Evolutionary conservation across 2,888 invertebrate genomes (phyloP).

Genomic region (Anthrax anthrax): DNA sequence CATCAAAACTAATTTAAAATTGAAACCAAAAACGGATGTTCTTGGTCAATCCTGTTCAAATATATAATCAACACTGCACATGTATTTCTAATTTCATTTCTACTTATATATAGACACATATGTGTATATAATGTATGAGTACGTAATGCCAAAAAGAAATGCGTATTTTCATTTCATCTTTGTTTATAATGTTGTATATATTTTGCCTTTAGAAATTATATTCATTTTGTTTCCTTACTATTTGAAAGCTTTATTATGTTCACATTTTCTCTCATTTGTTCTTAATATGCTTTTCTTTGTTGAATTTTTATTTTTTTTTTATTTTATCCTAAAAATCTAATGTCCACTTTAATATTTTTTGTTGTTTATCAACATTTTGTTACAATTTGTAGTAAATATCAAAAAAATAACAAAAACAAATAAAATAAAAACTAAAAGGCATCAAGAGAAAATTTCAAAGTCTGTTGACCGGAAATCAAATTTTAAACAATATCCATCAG

Average conservation of each 20-base stretch:
- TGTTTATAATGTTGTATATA: too few species aligned
- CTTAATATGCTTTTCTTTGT: too few species aligned
- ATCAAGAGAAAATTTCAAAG: constrained; percentile 7
- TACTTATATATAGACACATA: too few species aligned
- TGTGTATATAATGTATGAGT: too few species aligned
- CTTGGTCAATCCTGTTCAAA: background rate
- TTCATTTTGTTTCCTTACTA: constrained; percentile 6
- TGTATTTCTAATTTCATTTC: background rate
- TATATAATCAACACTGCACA: background rate
- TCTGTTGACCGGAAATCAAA: constrained; percentile 11
- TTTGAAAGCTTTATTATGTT: constrained; percentile 7
- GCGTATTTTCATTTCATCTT: too few species aligned
- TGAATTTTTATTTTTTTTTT: background rate
- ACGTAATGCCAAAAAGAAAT: too few species aligned
- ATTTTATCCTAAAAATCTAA: background rate
- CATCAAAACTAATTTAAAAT: background rate
- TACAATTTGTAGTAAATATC: background rate
- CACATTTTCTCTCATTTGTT: background rate
- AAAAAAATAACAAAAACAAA: background rate
- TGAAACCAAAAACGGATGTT: background rate
- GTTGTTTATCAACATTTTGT: background rate
- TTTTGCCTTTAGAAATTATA: too few species aligned
- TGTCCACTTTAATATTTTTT: constrained; percentile 1
- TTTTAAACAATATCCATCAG: constrained; percentile 6
- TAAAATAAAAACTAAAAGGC: background rate